Conservation (phyloP, 2,888 invertebrate species). For the Octodonta nipae region DNA sequence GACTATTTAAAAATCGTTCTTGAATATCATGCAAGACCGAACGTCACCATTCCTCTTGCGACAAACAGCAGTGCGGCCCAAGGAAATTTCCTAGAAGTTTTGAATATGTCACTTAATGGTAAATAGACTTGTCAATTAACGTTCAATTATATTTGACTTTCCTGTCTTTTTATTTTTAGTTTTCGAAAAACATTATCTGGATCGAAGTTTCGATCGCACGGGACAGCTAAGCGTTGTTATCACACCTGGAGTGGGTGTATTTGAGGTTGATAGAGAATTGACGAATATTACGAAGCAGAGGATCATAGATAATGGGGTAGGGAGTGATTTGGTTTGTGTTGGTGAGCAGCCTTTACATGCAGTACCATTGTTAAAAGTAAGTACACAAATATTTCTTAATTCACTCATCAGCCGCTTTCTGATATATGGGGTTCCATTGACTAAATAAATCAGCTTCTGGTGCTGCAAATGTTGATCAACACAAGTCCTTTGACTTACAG, state of each 20-base stretch:
- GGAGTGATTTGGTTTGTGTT: conserved; percentile 92
- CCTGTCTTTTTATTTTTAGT: conserved; percentile 43
- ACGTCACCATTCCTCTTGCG: conserved; percentile 60
- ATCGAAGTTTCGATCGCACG: conserved; percentile 93
- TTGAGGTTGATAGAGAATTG: conserved; percentile 92
- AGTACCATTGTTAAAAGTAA: conserved; percentile 80
- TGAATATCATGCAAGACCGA: conserved; percentile 70
- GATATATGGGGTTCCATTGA: too few species aligned
- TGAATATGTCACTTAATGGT: conserved; percentile 96
- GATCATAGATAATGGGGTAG: conserved; percentile 95
- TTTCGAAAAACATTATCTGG: conserved; percentile 94
- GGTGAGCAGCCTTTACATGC: conserved; percentile 98
- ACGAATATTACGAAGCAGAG: conserved; percentile 97
- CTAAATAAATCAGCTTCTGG: conserved; percentile 3
- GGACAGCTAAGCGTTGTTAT: conserved; percentile 96
- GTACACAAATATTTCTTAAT: conserved; percentile 3
- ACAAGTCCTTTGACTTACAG: too few species aligned
- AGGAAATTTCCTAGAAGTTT: conserved; percentile 96
- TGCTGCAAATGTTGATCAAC: not conserved
- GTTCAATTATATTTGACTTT: not conserved
- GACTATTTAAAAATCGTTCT: conserved; percentile 80
- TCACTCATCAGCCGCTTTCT: too few species aligned
- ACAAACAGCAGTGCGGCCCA: conserved; percentile 81
- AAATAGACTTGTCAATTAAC: conserved; percentile 16
- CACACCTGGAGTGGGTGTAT: conserved; percentile 96